A percentile compares a stretch with the other conserved stretches of the same genome.
phyloP scores from a whole-genome alignment of 2,888 invertebrate species.

The Mycalesis mineus region DNA sequence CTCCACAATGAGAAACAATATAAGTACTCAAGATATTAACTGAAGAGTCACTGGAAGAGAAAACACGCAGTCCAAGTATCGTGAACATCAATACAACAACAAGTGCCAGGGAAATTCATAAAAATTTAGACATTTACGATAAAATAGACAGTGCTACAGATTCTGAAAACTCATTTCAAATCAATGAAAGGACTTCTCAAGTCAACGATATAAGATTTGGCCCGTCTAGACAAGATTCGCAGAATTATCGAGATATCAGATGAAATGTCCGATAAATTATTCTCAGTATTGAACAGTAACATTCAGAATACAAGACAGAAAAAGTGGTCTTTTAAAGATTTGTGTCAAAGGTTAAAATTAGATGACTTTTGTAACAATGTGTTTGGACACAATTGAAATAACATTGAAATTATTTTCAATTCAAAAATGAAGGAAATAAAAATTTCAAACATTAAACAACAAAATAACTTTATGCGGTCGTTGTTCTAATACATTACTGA shows the following conservation, averaged over 20 bases:
- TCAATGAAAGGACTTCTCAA: conserved; percentile 58
- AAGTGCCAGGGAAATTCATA: conserved; percentile 34
- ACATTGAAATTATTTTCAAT: conserved; percentile 10
- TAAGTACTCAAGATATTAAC: conserved; percentile 21
- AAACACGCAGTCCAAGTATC: conserved; percentile 32
- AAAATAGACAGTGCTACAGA: conserved; percentile 63
- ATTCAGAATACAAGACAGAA: conserved; percentile 32
- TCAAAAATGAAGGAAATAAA: no score
- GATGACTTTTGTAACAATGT: conserved; percentile 66
- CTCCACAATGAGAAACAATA: not conserved
- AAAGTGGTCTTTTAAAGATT: conserved; percentile 66
- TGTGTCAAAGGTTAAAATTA: conserved; percentile 62
- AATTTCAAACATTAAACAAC: no score
- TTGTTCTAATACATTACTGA: no score
- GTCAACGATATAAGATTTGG: conserved; percentile 60
- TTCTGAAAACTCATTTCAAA: conserved; percentile 59
- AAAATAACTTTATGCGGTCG: no score
- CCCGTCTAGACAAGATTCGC: conserved; percentile 64
- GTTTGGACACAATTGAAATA: conserved; percentile 40
- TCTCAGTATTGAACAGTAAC: conserved; percentile 45
- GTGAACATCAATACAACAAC: conserved; percentile 34
- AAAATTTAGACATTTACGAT: conserved; percentile 56
- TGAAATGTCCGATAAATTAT: conserved; percentile 61
- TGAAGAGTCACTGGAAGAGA: conserved; percentile 23
- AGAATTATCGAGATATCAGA: conserved; percentile 72